Conservation (phyloP, 2,888 invertebrate species). For the Mayetiola destructor region DNA sequence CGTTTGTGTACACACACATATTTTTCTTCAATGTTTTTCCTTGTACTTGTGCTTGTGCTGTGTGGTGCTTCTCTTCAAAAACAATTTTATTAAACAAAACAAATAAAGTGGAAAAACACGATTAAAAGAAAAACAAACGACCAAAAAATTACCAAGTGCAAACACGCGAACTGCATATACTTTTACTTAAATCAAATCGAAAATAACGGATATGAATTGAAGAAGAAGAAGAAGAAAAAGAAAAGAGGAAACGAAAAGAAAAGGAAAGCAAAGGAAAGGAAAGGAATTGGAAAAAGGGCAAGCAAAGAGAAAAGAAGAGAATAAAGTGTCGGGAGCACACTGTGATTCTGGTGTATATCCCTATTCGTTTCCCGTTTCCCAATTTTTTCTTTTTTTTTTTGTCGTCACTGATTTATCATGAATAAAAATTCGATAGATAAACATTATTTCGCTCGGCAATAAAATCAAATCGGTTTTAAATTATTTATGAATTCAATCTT, state of each 20-base stretch:
- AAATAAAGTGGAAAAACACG: conserved; percentile 9
- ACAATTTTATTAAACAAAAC: conserved; percentile 7
- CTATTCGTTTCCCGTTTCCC: too few relatives aligned
- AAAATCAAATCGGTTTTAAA: conserved; percentile 8
- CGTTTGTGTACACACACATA: neutral
- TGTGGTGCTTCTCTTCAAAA: neutral
- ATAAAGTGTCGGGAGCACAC: neutral
- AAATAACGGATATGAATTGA: neutral
- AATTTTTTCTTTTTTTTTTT: too few relatives aligned
- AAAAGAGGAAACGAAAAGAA: neutral
- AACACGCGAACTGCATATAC: conserved; percentile 11
- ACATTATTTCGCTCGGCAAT: conserved; percentile 3
- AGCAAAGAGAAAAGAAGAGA: neutral
- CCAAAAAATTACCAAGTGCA: conserved; percentile 1
- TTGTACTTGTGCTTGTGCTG: neutral
- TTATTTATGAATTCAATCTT: conserved; percentile 10
- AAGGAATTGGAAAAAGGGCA: neutral
- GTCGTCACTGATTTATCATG: too few relatives aligned
- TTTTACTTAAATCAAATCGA: neutral
- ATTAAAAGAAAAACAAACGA: conserved; percentile 4
- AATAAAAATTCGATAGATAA: conserved; percentile 11
- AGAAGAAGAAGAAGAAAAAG: neutral
- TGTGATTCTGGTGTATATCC: too few relatives aligned
- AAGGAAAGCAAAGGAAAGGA: neutral
- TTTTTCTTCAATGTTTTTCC: neutral